Evolutionary conservation across 2,113 vertebrate genomes (phyloP).

Genomic region (Bos indicus): DNA sequence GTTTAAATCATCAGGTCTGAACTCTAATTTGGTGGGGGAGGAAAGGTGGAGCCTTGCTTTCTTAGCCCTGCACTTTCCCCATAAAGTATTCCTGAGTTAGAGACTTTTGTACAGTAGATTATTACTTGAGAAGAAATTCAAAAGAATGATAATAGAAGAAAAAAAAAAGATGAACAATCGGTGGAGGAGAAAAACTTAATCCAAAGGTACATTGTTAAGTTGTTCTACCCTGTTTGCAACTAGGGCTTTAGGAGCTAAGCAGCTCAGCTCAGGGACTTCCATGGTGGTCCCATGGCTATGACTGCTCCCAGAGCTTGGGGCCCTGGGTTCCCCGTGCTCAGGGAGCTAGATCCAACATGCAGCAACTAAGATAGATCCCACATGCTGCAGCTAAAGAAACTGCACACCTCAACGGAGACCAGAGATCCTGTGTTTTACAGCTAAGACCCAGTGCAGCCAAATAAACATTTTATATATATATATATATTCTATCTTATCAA

Average conservation of each 20-base stretch:
- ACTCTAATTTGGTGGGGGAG: neutral
- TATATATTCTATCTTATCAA: too few species aligned
- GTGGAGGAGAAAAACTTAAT: neutral
- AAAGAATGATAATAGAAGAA: neutral
- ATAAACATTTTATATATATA: neutral
- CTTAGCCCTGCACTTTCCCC: neutral
- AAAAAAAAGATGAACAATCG: neutral
- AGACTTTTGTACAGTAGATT: neutral
- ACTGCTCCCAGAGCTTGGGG: neutral
- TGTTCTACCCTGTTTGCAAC: neutral
- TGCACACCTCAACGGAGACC: neutral
- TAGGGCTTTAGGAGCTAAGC: neutral
- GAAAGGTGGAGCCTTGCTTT: neutral
- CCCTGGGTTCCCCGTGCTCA: neutral
- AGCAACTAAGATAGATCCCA: neutral
- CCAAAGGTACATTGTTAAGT: neutral
- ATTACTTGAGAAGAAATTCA: neutral
- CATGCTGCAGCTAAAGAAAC: neutral
- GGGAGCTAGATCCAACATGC: neutral
- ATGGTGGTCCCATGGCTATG: neutral
- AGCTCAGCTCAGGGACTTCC: neutral
- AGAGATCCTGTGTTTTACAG: neutral
- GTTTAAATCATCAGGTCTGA: neutral
- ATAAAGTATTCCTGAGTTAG: neutral
- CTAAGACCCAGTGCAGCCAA: neutral